Evolutionary conservation across 2,888 invertebrate genomes (phyloP).

Genomic region (Augochlorella aurata): DNA sequence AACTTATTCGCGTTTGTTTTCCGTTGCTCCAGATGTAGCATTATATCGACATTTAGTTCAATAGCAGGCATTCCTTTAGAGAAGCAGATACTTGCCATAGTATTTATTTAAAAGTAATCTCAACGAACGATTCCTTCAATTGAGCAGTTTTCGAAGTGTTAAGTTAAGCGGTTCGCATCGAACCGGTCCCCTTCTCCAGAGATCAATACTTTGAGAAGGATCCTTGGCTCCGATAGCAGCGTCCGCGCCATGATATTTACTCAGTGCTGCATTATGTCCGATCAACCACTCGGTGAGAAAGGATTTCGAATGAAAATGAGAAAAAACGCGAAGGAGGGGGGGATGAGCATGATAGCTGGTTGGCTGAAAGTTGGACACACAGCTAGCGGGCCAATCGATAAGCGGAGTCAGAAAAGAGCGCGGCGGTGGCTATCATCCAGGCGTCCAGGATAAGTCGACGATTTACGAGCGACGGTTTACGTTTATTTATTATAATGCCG

Average conservation of each 20-base stretch:
- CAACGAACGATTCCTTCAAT: not conserved
- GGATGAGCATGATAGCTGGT: not conserved
- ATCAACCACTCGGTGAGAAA: constrained; percentile 14
- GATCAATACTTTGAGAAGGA: constrained; percentile 15
- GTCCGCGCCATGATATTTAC: constrained; percentile 19
- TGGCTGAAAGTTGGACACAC: constrained; percentile 32
- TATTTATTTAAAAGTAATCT: no score
- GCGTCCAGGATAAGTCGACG: constrained; percentile 40
- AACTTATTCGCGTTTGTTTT: no score
- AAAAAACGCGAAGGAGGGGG: not conserved
- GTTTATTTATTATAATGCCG: constrained; percentile 42
- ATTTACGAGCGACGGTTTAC: constrained; percentile 38
- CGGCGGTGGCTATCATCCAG: constrained; percentile 51
- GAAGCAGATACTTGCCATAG: no score
- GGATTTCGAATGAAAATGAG: not conserved
- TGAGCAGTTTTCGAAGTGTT: not conserved
- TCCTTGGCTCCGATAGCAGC: constrained; percentile 26
- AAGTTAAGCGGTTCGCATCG: not conserved
- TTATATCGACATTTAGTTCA: no score
- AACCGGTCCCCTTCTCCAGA: not conserved
- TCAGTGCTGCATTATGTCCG: constrained; percentile 22
- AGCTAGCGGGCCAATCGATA: constrained; percentile 50
- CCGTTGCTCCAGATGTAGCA: no score
- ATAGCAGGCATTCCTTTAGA: no score
- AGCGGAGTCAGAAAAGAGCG: constrained; percentile 23